Percentiles rank a stretch among this genome's conserved stretches.
Evolutionary conservation across 1,140 invertebrate genomes (phyloP).

Genomic region (Potamilus streckersoni): DNA sequence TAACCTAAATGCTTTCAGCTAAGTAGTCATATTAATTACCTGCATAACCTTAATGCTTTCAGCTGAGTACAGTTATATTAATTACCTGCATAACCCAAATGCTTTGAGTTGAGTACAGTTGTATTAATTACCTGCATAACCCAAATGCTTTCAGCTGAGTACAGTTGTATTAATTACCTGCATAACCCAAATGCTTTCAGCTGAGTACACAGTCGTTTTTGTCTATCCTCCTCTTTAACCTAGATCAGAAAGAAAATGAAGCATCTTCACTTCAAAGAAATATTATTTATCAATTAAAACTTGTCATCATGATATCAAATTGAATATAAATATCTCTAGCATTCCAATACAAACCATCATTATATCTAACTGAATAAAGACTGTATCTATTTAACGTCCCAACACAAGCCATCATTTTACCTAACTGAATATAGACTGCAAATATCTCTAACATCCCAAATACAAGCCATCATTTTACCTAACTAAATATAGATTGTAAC

Average conservation of each 20-base stretch:
- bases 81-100: constrained; percentile 47
- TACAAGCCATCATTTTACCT: too few relatives aligned
- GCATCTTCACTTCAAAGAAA: not conserved
- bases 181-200: constrained; percentile 45
- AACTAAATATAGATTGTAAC: too few relatives aligned
- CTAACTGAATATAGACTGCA: too few relatives aligned
- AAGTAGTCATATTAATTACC: constrained; percentile 21
- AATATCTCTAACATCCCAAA: too few relatives aligned
- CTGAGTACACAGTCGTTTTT: constrained; percentile 34
- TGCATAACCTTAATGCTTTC: constrained; percentile 45
- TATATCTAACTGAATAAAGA: too few relatives aligned
- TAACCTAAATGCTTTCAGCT: constrained; percentile 40
- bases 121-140: constrained; percentile 39
- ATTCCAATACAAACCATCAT: too few relatives aligned
- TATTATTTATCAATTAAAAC: not conserved
- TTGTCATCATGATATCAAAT: not conserved
- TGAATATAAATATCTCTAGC: not conserved
- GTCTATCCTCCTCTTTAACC: constrained; percentile 36
- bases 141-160: constrained; percentile 41
- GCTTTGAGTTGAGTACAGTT: constrained; percentile 37
- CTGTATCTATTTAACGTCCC: too few relatives aligned
- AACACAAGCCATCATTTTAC: too few relatives aligned
- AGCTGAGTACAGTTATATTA: constrained; percentile 28
- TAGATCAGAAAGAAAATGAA: constrained; percentile 21
- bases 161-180: constrained; percentile 36